A percentile compares a stretch with the other conserved stretches of the same genome.
phyloP scores from a whole-genome alignment of 2,888 invertebrate genomes.

The Biston stratarius region DNA sequence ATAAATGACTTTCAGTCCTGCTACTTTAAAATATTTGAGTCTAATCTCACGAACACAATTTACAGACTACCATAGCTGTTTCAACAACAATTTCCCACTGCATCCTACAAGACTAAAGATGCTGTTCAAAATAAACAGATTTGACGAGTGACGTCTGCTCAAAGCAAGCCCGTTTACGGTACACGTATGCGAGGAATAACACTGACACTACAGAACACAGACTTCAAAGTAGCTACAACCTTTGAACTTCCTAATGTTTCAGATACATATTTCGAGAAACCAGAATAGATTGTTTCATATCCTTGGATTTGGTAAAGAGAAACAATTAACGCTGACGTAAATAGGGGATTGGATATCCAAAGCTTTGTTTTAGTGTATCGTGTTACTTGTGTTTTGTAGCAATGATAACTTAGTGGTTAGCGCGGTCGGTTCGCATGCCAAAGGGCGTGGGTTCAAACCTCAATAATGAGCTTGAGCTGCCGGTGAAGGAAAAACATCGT shows the following conservation, averaged over 20 bases:
- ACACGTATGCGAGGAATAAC: conserved; percentile 8
- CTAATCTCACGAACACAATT: neutral
- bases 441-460: no score
- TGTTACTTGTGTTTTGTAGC: no score
- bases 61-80: neutral
- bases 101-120: conserved; percentile 32
- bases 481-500: no score
- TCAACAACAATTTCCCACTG: neutral
- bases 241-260: conserved; percentile 43
- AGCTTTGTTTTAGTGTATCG: conserved; percentile 10
- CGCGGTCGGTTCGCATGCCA: no score
- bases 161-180: conserved; percentile 40
- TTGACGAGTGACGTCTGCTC: conserved; percentile 38
- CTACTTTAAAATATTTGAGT: no score
- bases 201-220: conserved; percentile 1
- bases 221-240: conserved; percentile 41
- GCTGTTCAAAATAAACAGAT: conserved; percentile 37
- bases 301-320: conserved; percentile 35
- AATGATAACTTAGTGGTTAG: no score
- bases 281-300: conserved; percentile 41
- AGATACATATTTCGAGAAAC: conserved; percentile 31
- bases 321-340: conserved; percentile 24
- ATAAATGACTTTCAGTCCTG: no score
- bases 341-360: conserved; percentile 25
- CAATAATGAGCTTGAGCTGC: no score